Evolutionary conservation across 1,140 invertebrate species (phyloP).

Genomic region (Conus betulinus): DNA sequence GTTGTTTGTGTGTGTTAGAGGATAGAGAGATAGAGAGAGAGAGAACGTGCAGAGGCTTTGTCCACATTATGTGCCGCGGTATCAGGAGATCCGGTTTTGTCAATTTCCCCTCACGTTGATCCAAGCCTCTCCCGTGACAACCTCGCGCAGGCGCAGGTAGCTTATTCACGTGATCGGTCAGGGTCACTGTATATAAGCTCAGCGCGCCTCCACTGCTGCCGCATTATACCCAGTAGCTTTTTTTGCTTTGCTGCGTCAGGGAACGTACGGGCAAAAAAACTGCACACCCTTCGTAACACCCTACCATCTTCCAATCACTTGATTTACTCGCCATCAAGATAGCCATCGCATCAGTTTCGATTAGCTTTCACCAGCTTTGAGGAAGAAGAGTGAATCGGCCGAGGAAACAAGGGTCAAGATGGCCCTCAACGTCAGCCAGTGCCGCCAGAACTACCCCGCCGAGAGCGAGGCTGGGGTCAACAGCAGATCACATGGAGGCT

Average conservation of each 20-base stretch:
- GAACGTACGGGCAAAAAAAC: constrained; percentile 65
- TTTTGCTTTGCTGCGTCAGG: constrained; percentile 68
- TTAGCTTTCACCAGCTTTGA: not conserved
- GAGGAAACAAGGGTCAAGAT: constrained; percentile 48
- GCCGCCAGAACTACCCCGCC: constrained; percentile 86
- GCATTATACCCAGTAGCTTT: not conserved
- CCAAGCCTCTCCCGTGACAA: too few species aligned
- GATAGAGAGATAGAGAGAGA: too few species aligned
- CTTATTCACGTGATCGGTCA: not conserved
- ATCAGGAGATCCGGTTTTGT: too few species aligned
- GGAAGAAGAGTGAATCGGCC: not conserved
- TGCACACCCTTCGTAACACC: constrained; percentile 14
- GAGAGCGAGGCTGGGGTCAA: constrained; percentile 88
- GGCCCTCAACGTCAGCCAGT: constrained; percentile 58
- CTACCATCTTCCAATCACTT: not conserved
- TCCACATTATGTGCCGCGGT: too few species aligned
- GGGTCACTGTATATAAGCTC: not conserved
- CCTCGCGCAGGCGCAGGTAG: too few species aligned
- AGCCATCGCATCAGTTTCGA: not conserved
- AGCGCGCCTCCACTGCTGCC: too few species aligned
- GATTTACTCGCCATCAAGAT: not conserved
- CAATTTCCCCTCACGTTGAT: too few species aligned
- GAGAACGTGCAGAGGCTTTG: too few species aligned
- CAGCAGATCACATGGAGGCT: constrained; percentile 92
- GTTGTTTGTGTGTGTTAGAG: too few species aligned